Evolutionary conservation across 2,888 invertebrate genomes (phyloP).

Genomic region (Alviniconcha strummeri): DNA sequence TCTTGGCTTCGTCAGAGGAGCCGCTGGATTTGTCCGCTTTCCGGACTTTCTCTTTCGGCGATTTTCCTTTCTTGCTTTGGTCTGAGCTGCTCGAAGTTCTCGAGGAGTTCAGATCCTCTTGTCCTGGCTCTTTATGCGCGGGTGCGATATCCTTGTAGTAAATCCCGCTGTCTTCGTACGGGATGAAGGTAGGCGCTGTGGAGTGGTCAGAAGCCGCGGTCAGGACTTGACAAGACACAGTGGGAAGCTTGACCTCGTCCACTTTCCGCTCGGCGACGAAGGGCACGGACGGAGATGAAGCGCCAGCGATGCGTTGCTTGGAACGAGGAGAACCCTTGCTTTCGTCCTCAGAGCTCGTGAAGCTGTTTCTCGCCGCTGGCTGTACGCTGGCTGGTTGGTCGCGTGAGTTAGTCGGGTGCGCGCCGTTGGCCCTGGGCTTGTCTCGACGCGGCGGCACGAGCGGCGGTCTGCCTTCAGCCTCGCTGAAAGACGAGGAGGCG

Average conservation of each 20-base stretch:
- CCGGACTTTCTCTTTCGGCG: background rate
- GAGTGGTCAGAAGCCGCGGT: background rate
- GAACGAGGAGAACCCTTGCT: background rate
- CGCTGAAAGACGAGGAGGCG: slow-evolving; percentile 15
- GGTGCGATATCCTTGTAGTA: slow-evolving; percentile 17
- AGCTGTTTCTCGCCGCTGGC: background rate
- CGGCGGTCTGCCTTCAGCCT: slow-evolving; percentile 15
- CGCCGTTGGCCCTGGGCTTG: slow-evolving; percentile 9
- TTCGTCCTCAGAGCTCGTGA: slow-evolving; percentile 15
- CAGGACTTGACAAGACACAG: background rate
- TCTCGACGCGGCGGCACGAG: slow-evolving; percentile 20
- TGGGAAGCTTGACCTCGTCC: background rate
- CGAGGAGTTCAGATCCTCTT: background rate
- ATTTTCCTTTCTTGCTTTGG: slow-evolving; percentile 4
- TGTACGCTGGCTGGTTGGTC: background rate
- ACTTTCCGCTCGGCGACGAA: too few relatives aligned
- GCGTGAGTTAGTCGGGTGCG: background rate
- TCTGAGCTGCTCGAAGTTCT: slow-evolving; percentile 4
- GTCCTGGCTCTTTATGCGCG: background rate
- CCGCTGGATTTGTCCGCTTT: slow-evolving; percentile 4
- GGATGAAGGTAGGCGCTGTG: background rate
- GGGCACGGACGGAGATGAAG: too few relatives aligned
- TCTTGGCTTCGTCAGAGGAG: slow-evolving; percentile 13
- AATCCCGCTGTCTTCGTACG: slow-evolving; percentile 29
- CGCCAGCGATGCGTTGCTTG: background rate